Evolutionary conservation across 2,888 invertebrate species (phyloP).

Genomic region (Drosophila greeni): DNA sequence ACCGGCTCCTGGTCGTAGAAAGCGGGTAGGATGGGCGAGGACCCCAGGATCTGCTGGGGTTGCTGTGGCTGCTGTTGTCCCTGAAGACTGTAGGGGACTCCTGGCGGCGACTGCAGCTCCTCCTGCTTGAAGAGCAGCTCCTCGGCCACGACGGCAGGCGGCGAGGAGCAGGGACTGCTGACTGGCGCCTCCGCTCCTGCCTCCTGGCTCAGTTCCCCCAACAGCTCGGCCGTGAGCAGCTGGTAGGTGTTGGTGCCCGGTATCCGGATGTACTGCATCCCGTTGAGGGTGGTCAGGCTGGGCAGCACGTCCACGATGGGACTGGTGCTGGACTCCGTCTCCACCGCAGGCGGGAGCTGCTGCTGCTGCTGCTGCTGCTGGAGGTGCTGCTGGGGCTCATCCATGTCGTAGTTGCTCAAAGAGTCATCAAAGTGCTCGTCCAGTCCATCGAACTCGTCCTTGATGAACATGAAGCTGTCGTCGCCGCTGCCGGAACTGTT

Average conservation of each 20-base stretch:
- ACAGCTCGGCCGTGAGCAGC: constrained; percentile 81
- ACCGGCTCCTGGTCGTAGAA: constrained; percentile 68
- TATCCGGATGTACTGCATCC: constrained; percentile 82
- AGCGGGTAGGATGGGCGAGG: constrained; percentile 57
- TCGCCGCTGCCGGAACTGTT: constrained; percentile 69
- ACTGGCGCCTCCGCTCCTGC: constrained; percentile 36
- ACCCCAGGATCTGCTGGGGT: constrained; percentile 46
- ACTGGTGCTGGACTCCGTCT: background rate
- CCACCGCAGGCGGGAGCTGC: constrained; percentile 1
- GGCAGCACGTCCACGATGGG: constrained; percentile 75
- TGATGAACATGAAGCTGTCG: constrained; percentile 75
- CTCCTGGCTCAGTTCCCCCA: constrained; percentile 68
- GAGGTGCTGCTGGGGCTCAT: constrained; percentile 47
- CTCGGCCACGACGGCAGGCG: constrained; percentile 76
- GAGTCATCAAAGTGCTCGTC: constrained; percentile 75
- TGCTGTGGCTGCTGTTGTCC: constrained; percentile 45
- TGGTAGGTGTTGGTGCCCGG: constrained; percentile 83
- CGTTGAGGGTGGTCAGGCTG: constrained; percentile 78
- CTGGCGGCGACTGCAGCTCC: constrained; percentile 33
- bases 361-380: constrained; percentile 2
- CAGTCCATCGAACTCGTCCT: constrained; percentile 74
- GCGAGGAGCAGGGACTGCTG: constrained; percentile 46
- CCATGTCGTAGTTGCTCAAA: constrained; percentile 73
- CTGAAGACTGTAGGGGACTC: constrained; percentile 17
- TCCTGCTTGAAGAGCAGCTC: constrained; percentile 68